Percentiles rank a stretch among this genome's conserved stretches.
These are phyloP conservation scores for Helicoverpa armigera DNA, from an alignment of 1,140 invertebrate genomes.

Conservation along the genomic window DNA sequence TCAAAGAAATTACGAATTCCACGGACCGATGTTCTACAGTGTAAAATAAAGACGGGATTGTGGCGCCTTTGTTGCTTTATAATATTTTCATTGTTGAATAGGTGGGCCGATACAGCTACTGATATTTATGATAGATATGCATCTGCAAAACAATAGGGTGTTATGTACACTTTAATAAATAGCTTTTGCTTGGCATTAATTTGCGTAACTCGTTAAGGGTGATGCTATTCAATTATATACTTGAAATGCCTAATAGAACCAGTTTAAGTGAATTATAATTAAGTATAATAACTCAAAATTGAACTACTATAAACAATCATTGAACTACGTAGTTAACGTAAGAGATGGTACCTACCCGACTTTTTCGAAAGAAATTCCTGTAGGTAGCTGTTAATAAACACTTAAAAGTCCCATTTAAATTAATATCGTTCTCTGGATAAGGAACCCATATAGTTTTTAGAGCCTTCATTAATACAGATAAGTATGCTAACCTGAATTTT, in stretches of 20 bases:
- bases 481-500: background rate
- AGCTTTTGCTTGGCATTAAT: background rate
- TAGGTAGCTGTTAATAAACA: too few species aligned
- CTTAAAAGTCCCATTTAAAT: too few species aligned
- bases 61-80: conserved; percentile 58
- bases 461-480: too few species aligned
- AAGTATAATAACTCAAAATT: too few species aligned
- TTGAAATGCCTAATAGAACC: too few species aligned
- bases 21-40: conserved; percentile 64
- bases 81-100: conserved; percentile 54
- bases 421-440: too few species aligned
- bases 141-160: conserved; percentile 28
- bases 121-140: conserved; percentile 44
- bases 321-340: too few species aligned
- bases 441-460: background rate
- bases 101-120: conserved; percentile 33
- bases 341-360: too few species aligned
- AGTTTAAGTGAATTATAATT: too few species aligned
- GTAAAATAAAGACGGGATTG: conserved; percentile 68
- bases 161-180: conserved; percentile 31
- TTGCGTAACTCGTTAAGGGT: background rate
- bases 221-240: too few species aligned
- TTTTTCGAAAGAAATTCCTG: too few species aligned
- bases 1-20: conserved; percentile 84
- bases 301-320: too few species aligned